Evolutionary conservation across 23 tunicate species (phyloP), one percentile per base, ranked within the genome.

Genomic region (Trididemnum clinides): DNA sequence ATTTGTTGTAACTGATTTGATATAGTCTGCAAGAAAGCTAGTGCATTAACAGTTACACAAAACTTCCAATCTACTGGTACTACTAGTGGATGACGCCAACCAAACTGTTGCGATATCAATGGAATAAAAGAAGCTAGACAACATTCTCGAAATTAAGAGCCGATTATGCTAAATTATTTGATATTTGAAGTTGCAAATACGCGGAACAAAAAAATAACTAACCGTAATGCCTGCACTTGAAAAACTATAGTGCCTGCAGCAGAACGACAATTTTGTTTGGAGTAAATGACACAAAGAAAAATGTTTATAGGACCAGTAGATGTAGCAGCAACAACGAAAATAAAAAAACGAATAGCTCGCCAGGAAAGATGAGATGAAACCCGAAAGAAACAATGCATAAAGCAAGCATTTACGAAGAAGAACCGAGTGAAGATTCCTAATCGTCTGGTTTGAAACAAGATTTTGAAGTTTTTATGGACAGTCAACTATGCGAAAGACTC

Each of bases 201-300:
- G 66, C 22, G 21, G 66, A 59, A 59, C 21, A 28, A 12, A 59
- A n/a, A 59, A 59, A n/a, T 59, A 3, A 12, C 25, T 12, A 28
- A 59, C 66, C 22, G 66, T 3, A 59, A n/a, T 59, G 66, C 66
- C 20, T 59, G 66, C 66, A 59, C 66, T 59, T 59, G 66, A 4
- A 59, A 59, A 59, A 15, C 25, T 59, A 59, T 3, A 59, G 66
- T 59, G 3, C 66, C 66, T 59, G 66, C 25, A 10, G 25, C 66
- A 59, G 66, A 59, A 59, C 25, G 66, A 28, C 66, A 59, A 59
- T 59, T 59, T 59, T 59, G 66, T 25, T n/a, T 59, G 25, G 66
- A 59, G 20, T 28, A 59, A 5, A 59, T 19, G 22, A n/a, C 66
- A n/a, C 3, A 59, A 10, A 15, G 66, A 59, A 10, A 59, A 59